A percentile compares a stretch with the other conserved stretches of the same genome.
Conservation (phyloP, 1,140 invertebrate species). For the Melitaea cinxia region DNA sequence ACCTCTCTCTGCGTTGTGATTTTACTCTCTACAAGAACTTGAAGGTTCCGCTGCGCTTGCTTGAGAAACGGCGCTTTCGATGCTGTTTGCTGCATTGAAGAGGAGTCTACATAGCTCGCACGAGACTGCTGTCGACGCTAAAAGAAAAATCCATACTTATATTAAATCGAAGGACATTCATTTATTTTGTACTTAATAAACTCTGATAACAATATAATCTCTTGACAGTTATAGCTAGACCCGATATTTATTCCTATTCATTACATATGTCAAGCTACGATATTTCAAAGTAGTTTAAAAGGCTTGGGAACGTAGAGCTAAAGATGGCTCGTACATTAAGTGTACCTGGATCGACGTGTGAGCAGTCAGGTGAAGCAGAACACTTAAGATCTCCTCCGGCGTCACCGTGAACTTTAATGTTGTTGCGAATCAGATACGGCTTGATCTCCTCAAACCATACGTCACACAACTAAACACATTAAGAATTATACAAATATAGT, state of each 20-base stretch:
- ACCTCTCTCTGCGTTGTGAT: not conserved
- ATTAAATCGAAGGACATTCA: too few species aligned
- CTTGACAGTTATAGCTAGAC: too few species aligned
- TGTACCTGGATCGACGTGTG: slow-evolving; percentile 71
- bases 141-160: not conserved
- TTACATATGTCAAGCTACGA: too few species aligned
- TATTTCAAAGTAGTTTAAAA: not conserved
- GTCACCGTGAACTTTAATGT: slow-evolving; percentile 66
- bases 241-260: too few species aligned
- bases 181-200: not conserved
- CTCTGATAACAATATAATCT: too few species aligned
- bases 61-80: slow-evolving; percentile 68
- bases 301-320: slow-evolving; percentile 29
- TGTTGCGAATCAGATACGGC: slow-evolving; percentile 67
- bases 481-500: too few species aligned
- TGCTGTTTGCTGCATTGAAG: slow-evolving; percentile 63
- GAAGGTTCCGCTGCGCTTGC: slow-evolving; percentile 37
- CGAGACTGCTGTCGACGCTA: slow-evolving; percentile 48
- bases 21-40: slow-evolving; percentile 9
- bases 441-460: slow-evolving; percentile 77
- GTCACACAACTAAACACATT: slow-evolving; percentile 61
- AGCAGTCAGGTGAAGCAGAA: slow-evolving; percentile 42
- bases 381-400: slow-evolving; percentile 40
- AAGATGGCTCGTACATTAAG: slow-evolving; percentile 64
- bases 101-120: slow-evolving; percentile 62